A percentile compares a stretch with the other conserved stretches of the same genome.
These are phyloP conservation scores for Trinectes maculatus DNA, from an alignment of 2,113 vertebrate species.

Conservation along the genomic window DNA sequence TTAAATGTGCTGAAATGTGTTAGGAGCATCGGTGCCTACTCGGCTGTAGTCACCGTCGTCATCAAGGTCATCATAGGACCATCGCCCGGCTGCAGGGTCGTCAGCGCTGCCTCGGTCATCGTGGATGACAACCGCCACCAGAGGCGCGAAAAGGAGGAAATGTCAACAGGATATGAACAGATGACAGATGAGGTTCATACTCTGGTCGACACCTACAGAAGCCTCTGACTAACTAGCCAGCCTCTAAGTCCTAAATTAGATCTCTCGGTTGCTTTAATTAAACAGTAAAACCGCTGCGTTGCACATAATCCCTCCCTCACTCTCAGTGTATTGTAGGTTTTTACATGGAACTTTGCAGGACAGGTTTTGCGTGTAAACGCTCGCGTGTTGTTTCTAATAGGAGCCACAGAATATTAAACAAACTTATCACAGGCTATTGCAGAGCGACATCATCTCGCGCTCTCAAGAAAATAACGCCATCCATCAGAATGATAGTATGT, in stretches of 20 bases:
- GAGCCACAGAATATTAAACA: constrained; percentile 30
- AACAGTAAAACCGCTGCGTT: too few relatives aligned
- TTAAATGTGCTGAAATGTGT: constrained; percentile 52
- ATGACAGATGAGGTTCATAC: constrained; percentile 19
- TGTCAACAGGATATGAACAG: background rate
- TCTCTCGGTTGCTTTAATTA: background rate
- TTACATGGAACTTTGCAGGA: background rate
- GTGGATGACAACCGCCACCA: constrained; percentile 51
- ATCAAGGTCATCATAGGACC: constrained; percentile 66
- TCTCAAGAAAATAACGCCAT: constrained; percentile 7
- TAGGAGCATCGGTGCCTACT: constrained; percentile 45
- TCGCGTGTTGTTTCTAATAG: constrained; percentile 22
- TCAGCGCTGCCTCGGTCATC: constrained; percentile 48
- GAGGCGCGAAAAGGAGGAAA: constrained; percentile 39
- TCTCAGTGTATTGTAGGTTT: background rate
- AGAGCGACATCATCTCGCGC: constrained; percentile 18
- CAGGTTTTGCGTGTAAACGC: constrained; percentile 10
- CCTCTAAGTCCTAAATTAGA: background rate
- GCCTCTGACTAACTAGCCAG: background rate
- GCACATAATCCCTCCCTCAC: background rate
- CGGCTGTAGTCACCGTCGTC: constrained; percentile 49
- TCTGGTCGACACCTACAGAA: background rate
- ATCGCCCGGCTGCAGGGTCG: constrained; percentile 29
- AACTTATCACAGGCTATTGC: constrained; percentile 34
- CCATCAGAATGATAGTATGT: constrained; percentile 3